Evolutionary conservation across 1,140 invertebrate species (phyloP), one percentile per base, ranked within the genome.

Genomic region (Helicoverpa armigera): DNA sequence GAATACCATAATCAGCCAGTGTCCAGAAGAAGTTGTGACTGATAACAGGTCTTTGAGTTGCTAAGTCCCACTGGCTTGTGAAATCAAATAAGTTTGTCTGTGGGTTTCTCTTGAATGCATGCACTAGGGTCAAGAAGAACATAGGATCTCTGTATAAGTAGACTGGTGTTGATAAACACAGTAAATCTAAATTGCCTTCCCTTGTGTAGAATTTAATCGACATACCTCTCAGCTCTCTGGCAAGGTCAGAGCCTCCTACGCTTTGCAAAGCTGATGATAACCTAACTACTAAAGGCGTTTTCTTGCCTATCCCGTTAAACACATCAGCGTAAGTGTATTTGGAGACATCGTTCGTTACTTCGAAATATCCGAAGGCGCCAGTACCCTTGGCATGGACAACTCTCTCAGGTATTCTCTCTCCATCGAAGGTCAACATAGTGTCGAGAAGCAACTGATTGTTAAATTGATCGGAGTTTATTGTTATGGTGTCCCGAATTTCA

Each of bases 381-480:
- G 97, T 97, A 86, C 98, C 99, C 95, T 99, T 99, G 0, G 98
- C 98, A 91, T 99, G 98, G 0, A 99, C 98, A 0, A 99, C 98
- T 85, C 99, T 96, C 92, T 99, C 98, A 0, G 99, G 98, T 87
- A 99, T 99, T 70, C 98, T 96, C 93, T 99, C 98, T 13, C 97
- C 94, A 87, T 97, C 96, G 87, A 99, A 98, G 89, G 98, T 97
- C 0, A 97, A 31, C 23, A 56, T 12, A 14, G 18, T 31, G 5
- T 73, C 70, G 3, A 73, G 11, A n/a, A 73, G 16, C 31, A 73
- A 43, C 70, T 75, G 58, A 13, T 76, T 98, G 88, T 98, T 97
- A 4, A 99, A 93, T 76, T 98, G 82, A 51, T 88, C 81, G 0
- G 75, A 61, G 54, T 88, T 86, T 2, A 85, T 53, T 4, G 61